Percentiles rank a stretch among this genome's conserved stretches.
phyloP scores from a whole-genome alignment of 2,797 vertebrate genomes.

The Chanos chanos region DNA sequence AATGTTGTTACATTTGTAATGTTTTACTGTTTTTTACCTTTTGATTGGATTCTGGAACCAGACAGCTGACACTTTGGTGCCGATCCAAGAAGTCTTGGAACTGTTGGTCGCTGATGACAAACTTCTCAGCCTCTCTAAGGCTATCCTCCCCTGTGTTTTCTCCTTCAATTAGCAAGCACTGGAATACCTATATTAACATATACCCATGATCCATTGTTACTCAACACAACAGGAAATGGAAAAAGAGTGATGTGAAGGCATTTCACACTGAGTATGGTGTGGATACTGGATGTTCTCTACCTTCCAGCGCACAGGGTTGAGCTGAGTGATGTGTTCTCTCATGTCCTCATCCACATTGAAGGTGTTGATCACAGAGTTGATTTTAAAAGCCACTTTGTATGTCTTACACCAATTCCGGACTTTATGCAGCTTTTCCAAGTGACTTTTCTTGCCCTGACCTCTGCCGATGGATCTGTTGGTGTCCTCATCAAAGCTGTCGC shows the following conservation, averaged over 20 bases:
- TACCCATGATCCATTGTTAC: background rate
- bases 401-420: constrained; percentile 81
- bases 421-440: constrained; percentile 81
- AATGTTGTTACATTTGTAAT: background rate
- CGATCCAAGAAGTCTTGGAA: constrained; percentile 82
- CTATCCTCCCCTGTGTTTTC: constrained; percentile 85
- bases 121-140: constrained; percentile 83
- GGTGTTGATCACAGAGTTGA: constrained; percentile 92
- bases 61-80: constrained; percentile 76
- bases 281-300: constrained; percentile 56
- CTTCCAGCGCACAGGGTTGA: constrained; percentile 93
- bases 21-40: constrained; percentile 70
- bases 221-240: background rate
- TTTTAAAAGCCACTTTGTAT: constrained; percentile 90
- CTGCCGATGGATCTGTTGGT: constrained; percentile 88
- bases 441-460: constrained; percentile 83
- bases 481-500: constrained; percentile 88
- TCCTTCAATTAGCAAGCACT: constrained; percentile 89
- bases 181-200: constrained; percentile 79
- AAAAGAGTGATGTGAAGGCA: background rate
- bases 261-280: background rate
- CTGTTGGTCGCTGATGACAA: constrained; percentile 78
- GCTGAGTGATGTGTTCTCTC: constrained; percentile 70
- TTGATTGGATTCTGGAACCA: constrained; percentile 91
- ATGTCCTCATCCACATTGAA: constrained; percentile 90